These are phyloP conservation scores for Polylopha cassiicola DNA, from an alignment of 2,888 invertebrate genomes.

Conservation along the genomic window DNA sequence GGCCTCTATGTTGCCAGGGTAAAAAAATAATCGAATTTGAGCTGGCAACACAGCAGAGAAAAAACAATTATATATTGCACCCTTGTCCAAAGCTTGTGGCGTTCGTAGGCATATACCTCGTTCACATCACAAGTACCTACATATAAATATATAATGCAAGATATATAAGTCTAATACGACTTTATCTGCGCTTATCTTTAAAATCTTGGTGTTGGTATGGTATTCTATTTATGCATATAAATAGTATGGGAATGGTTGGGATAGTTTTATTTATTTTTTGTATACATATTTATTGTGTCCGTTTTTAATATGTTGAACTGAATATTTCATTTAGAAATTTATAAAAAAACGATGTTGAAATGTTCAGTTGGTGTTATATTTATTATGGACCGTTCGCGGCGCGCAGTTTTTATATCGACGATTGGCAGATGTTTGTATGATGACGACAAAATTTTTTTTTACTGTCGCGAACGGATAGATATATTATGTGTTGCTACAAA, in stretches of 20 bases:
- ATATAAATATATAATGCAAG: conserved; percentile 36
- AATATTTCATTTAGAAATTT: conserved; percentile 11
- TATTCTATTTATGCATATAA: conserved; percentile 24
- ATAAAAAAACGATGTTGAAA: too few relatives aligned
- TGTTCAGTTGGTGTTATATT: conserved; percentile 24
- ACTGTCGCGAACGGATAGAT: conserved; percentile 40
- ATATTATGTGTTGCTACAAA: conserved; percentile 48
- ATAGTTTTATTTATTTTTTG: conserved; percentile 21
- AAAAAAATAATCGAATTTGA: conserved; percentile 35
- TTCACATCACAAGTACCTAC: conserved; percentile 44
- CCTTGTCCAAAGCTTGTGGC: conserved; percentile 71
- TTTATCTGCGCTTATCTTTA: conserved; percentile 48
- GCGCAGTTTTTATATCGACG: conserved; percentile 8
- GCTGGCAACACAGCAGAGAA: conserved; percentile 59
- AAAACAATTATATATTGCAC: conserved; percentile 57
- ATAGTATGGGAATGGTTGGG: conserved; percentile 28
- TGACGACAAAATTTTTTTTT: conserved; percentile 3
- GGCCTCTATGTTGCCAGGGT: conserved; percentile 68
- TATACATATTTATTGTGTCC: conserved; percentile 26
- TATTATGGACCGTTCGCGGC: conserved; percentile 34
- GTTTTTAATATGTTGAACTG: conserved; percentile 27
- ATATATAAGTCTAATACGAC: conserved; percentile 40
- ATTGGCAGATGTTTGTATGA: conserved; percentile 12
- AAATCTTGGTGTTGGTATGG: conserved; percentile 28
- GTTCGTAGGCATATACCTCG: conserved; percentile 58